These are phyloP conservation scores for Thymelicus acteon DNA, from an alignment of 2,888 invertebrate species.

Conservation along the genomic window DNA sequence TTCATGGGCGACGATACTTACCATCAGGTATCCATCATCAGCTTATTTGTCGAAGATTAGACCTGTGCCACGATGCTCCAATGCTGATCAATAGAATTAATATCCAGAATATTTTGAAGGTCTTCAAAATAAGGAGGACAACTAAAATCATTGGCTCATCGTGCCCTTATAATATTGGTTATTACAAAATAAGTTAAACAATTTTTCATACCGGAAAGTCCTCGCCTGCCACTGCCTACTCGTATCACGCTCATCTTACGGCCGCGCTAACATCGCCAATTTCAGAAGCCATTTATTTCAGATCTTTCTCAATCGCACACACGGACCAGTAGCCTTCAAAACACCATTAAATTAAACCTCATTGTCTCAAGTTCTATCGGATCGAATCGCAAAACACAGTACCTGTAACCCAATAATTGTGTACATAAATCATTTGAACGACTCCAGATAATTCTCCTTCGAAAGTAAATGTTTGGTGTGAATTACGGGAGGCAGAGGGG, in stretches of 20 bases:
- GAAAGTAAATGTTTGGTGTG: slow-evolving; percentile 60
- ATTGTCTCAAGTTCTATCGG: slow-evolving; percentile 79
- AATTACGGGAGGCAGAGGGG: slow-evolving; percentile 43
- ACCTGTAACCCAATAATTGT: slow-evolving; percentile 85
- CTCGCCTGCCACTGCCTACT: background rate
- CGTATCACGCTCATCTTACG: background rate
- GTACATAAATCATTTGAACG: slow-evolving; percentile 84
- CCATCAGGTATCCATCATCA: too few species aligned
- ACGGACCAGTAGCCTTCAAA: slow-evolving; percentile 48
- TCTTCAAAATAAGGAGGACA: too few species aligned
- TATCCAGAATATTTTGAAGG: too few species aligned
- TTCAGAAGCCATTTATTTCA: slow-evolving; percentile 36
- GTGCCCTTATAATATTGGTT: too few species aligned
- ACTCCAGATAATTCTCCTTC: slow-evolving; percentile 82
- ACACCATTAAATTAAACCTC: slow-evolving; percentile 76
- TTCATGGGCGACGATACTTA: too few species aligned
- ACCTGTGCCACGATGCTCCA: too few species aligned
- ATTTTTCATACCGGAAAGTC: background rate
- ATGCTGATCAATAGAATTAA: too few species aligned
- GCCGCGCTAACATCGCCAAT: slow-evolving; percentile 23
- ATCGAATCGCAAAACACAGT: slow-evolving; percentile 80
- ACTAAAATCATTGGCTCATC: too few species aligned
- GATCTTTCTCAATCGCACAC: slow-evolving; percentile 37
- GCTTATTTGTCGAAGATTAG: too few species aligned
- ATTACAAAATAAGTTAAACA: too few species aligned